A percentile compares a stretch with the other conserved stretches of the same genome.
Conservation (phyloP, 2,113 vertebrate genomes). For the Poecile atricapillus region DNA sequence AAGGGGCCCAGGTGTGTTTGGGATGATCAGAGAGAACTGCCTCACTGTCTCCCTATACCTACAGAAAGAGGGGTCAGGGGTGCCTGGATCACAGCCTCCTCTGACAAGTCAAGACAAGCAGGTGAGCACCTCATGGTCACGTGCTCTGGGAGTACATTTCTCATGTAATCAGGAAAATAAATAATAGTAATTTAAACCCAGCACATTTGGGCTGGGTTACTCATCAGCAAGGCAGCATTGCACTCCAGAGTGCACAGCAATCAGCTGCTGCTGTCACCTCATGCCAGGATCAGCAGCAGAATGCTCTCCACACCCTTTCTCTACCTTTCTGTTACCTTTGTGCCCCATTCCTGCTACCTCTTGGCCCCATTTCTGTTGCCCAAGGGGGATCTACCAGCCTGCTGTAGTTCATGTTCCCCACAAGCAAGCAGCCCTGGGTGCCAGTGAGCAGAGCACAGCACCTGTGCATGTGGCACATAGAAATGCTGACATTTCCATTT, state of each 20-base stretch:
- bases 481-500: neutral
- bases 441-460: neutral
- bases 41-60: neutral
- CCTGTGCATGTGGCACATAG: accelerated
- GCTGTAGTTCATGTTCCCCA: neutral
- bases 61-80: neutral
- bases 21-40: neutral
- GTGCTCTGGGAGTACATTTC: neutral
- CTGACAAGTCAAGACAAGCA: accelerated
- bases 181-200: neutral
- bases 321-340: neutral
- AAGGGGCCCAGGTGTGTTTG: neutral
- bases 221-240: accelerated
- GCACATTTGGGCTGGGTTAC: neutral
- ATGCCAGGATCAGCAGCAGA: neutral
- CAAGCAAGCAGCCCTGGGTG: neutral
- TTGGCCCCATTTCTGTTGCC: neutral
- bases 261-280: accelerated
- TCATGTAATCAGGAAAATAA: neutral
- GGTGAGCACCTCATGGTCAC: neutral
- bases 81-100: neutral
- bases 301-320: neutral
- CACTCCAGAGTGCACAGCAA: accelerated
- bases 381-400: accelerated
- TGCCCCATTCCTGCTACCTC: neutral